Conservation (phyloP, 2,797 vertebrate genomes). For the Rhinatrema bivittatum region DNA sequence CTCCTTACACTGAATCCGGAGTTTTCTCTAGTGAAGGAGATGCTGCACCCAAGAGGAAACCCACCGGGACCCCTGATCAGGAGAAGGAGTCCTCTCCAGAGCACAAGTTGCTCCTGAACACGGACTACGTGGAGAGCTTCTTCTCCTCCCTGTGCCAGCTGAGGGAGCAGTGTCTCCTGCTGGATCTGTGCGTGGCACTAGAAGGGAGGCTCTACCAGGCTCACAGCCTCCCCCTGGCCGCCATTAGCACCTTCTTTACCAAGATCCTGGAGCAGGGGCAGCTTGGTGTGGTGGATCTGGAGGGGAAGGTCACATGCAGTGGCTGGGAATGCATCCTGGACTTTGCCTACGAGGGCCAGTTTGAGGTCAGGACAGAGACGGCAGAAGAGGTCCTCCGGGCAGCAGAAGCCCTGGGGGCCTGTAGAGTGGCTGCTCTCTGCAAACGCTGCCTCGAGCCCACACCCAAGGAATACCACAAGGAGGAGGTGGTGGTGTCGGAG, state of each 20-base stretch:
- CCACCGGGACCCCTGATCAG: too few species aligned
- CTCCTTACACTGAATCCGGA: too few species aligned
- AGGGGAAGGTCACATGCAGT: not conserved
- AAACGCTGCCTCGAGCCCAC: too few species aligned
- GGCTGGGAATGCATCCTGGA: conserved; percentile 44
- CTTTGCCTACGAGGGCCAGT: conserved; percentile 42
- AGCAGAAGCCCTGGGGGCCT: conserved; percentile 31
- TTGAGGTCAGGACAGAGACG: not conserved
- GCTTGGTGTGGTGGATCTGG: not conserved
- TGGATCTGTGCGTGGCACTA: conserved; percentile 40
- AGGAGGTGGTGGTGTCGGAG: not conserved
- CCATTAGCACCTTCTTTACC: conserved; percentile 37
- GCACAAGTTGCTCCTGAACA: conserved; percentile 16
- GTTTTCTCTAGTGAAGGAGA: too few species aligned
- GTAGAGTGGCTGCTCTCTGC: conserved; percentile 29
- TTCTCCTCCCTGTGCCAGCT: conserved; percentile 30
- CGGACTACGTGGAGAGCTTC: conserved; percentile 33
- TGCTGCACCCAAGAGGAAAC: too few species aligned
- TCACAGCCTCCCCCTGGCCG: conserved; percentile 42
- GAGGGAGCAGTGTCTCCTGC: conserved; percentile 28
- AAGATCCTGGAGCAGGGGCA: conserved; percentile 8
- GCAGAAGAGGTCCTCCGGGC: conserved; percentile 18
- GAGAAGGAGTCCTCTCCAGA: too few species aligned
- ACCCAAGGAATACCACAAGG: not conserved
- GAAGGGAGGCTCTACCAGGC: conserved; percentile 10